These are phyloP conservation scores for Drosophila eohydei DNA, from an alignment of 2,888 invertebrate species.

Conservation along the genomic window DNA sequence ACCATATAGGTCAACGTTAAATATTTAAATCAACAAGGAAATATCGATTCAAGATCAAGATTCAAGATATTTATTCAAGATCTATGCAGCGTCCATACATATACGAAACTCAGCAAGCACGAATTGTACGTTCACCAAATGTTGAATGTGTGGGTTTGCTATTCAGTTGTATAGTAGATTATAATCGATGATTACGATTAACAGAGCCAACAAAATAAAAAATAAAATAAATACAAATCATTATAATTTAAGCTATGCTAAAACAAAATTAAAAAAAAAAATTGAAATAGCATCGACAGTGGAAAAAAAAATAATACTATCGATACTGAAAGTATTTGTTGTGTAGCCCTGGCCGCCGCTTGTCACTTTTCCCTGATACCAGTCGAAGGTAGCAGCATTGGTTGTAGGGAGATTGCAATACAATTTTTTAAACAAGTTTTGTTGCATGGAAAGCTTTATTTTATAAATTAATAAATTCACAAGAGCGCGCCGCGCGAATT, in stretches of 20 bases:
- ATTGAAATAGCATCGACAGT: not conserved
- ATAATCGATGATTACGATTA: no score
- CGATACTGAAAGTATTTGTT: not conserved
- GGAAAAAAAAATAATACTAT: not conserved
- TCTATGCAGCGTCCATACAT: no score
- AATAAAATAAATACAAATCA: not conserved
- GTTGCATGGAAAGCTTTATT: not conserved
- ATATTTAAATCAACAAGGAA: not conserved
- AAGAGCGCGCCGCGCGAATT: conserved; percentile 14
- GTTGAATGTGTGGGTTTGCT: not conserved
- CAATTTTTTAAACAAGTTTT: not conserved
- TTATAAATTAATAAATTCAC: not conserved
- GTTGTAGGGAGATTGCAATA: not conserved
- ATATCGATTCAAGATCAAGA: no score
- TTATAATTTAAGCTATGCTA: not conserved
- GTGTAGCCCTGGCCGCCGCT: conserved; percentile 23
- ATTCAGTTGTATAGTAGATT: not conserved
- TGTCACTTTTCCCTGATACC: conserved; percentile 12
- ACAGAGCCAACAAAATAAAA: not conserved
- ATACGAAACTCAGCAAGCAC: no score
- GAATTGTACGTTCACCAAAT: not conserved
- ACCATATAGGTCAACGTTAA: not conserved
- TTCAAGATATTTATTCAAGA: no score
- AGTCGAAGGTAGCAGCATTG: not conserved
- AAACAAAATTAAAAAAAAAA: no score